Conservation (phyloP, 2,113 vertebrate genomes). For the Stigmatopora nigra region DNA sequence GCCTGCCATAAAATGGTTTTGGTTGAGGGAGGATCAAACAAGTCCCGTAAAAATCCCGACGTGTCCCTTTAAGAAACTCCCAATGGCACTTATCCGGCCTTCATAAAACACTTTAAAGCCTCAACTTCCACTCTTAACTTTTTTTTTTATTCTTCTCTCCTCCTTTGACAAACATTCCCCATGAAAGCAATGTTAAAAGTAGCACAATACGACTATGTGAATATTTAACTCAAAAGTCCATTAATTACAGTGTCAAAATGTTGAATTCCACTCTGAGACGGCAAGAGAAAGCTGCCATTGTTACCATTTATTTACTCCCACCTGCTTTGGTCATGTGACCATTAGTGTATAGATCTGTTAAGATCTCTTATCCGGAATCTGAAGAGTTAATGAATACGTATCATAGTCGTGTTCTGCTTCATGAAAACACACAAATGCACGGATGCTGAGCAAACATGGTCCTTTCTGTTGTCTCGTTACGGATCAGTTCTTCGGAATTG, state of each 20-base stretch:
- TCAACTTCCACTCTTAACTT: not conserved
- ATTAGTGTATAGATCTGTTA: too few species aligned
- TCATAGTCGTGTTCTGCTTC: not conserved
- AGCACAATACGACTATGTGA: not conserved
- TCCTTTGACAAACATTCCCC: constrained; percentile 44
- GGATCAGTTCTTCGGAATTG: not conserved
- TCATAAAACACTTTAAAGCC: not conserved
- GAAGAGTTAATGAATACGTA: not conserved
- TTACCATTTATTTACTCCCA: not conserved
- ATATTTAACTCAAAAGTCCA: not conserved
- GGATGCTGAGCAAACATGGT: not conserved
- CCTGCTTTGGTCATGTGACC: constrained; percentile 1
- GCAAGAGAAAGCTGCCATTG: not conserved
- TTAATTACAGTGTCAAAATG: not conserved
- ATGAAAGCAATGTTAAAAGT: constrained; percentile 20
- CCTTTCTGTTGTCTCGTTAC: not conserved
- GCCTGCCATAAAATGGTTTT: too few species aligned
- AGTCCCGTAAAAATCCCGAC: not conserved
- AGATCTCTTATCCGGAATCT: not conserved
- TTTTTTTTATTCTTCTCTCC: constrained; percentile 10
- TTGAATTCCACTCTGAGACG: not conserved
- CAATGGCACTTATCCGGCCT: not conserved
- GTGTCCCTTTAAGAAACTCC: not conserved
- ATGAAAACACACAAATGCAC: not conserved
- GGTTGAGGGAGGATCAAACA: not conserved